Conservation (phyloP, 2,888 invertebrate species). For the Spisula subtruncata region DNA sequence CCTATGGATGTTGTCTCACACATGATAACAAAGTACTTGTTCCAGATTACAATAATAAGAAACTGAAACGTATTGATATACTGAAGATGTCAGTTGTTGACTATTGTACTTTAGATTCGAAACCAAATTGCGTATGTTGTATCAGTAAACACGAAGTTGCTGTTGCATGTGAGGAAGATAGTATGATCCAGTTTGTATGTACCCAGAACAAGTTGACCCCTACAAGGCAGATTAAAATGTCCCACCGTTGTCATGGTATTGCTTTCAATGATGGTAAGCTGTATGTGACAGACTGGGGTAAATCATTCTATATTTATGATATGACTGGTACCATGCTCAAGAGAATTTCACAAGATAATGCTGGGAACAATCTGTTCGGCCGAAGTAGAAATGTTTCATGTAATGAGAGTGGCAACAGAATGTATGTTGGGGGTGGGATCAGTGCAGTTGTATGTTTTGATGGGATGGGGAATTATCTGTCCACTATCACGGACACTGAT, state of each 20-base stretch:
- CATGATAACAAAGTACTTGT: slow-evolving; percentile 3
- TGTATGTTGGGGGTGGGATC: neutral
- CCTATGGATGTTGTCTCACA: slow-evolving; percentile 32
- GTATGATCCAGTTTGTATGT: slow-evolving; percentile 29
- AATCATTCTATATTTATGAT: slow-evolving; percentile 23
- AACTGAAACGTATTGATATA: slow-evolving; percentile 22
- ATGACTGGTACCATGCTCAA: slow-evolving; percentile 27
- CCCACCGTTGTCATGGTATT: slow-evolving; percentile 22
- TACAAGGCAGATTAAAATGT: neutral
- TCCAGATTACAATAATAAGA: slow-evolving; percentile 6
- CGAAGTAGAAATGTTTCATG: neutral
- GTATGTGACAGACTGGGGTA: neutral
- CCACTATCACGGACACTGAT: neutral
- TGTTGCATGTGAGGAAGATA: neutral
- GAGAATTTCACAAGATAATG: slow-evolving; percentile 5
- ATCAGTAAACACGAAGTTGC: slow-evolving; percentile 30
- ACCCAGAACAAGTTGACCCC: neutral
- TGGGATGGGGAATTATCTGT: neutral
- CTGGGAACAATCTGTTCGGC: slow-evolving; percentile 19
- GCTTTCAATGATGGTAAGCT: slow-evolving; percentile 25
- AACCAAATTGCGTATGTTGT: slow-evolving; percentile 26
- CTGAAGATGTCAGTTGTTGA: neutral
- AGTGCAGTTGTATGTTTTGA: slow-evolving; percentile 17
- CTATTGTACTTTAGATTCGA: neutral
- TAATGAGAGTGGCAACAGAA: neutral